Percentiles rank a stretch among this genome's conserved stretches.
These are phyloP conservation scores for Sebastes diaconus DNA, from an alignment of 2,797 vertebrate genomes.

Conservation along the genomic window DNA sequence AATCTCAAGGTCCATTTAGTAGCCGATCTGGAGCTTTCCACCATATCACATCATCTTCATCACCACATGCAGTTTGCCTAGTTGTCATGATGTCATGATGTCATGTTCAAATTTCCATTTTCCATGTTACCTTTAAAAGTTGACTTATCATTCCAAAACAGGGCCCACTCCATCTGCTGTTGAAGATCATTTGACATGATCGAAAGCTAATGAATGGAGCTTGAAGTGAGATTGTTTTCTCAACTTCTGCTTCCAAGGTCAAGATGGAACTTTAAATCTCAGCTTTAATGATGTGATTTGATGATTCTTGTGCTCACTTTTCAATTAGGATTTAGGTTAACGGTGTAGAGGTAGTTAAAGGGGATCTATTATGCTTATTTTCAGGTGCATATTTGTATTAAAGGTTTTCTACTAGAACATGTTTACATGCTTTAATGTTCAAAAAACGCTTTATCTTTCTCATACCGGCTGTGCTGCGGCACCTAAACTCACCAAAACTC, in stretches of 20 bases:
- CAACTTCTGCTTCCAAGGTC: background rate
- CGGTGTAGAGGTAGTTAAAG: background rate
- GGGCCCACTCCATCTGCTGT: background rate
- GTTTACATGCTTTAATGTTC: too few species aligned
- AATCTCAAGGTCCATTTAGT: too few species aligned
- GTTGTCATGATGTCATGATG: background rate
- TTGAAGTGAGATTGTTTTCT: background rate
- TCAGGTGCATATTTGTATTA: too few species aligned
- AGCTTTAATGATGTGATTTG: background rate
- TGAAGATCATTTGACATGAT: background rate
- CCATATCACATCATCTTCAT: too few species aligned
- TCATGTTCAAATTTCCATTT: background rate
- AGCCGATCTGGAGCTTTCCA: rapidly evolving
- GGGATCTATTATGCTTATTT: too few species aligned
- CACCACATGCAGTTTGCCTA: background rate
- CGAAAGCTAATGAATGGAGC: background rate
- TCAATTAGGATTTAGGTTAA: background rate
- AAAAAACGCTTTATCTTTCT: too few species aligned
- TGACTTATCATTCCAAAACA: background rate
- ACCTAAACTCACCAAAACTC: too few species aligned
- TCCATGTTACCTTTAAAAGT: background rate
- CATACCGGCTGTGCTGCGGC: too few species aligned
- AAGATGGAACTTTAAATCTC: background rate
- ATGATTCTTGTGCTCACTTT: background rate
- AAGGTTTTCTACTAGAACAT: too few species aligned